A percentile compares a stretch with the other conserved stretches of the same genome.
These are phyloP conservation scores for Cryptoprocta ferox DNA, from an alignment of 2,797 vertebrate genomes.

Conservation along the genomic window DNA sequence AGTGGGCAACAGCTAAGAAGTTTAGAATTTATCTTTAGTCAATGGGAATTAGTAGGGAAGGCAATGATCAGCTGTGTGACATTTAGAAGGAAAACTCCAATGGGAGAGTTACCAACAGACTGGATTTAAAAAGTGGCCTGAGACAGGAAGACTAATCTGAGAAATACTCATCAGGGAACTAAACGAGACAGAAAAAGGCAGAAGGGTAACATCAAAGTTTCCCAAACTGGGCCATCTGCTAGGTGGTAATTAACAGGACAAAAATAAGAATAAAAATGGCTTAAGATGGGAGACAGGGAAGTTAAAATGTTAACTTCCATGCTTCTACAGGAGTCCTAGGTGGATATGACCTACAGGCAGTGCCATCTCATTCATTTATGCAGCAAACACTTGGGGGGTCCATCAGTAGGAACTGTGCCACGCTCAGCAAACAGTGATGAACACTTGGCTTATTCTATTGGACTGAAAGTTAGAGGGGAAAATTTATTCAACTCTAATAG, in stretches of 20 bases:
- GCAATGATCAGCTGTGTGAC: not conserved
- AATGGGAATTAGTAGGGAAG: not conserved
- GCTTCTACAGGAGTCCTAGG: not conserved
- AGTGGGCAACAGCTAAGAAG: not conserved
- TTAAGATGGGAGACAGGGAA: not conserved
- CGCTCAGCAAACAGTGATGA: not conserved
- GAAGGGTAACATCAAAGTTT: not conserved
- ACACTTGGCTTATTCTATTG: not conserved
- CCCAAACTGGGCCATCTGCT: not conserved
- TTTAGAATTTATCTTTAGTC: not conserved
- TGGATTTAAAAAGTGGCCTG: not conserved
- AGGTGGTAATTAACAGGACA: not conserved
- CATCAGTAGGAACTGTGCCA: not conserved
- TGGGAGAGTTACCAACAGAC: not conserved
- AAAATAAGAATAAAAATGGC: not conserved
- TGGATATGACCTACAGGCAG: not conserved
- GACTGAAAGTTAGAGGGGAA: not conserved
- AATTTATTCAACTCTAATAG: not conserved
- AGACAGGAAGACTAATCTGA: not conserved
- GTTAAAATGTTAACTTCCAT: not conserved
- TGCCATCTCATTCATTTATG: not conserved
- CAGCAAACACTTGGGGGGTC: not conserved
- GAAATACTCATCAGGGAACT: not conserved
- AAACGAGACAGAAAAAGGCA: not conserved
- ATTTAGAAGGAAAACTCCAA: not conserved